A percentile compares a stretch with the other conserved stretches of the same genome.
Conservation (phyloP, 1,140 invertebrate genomes). For the Spodoptera frugiperda region DNA sequence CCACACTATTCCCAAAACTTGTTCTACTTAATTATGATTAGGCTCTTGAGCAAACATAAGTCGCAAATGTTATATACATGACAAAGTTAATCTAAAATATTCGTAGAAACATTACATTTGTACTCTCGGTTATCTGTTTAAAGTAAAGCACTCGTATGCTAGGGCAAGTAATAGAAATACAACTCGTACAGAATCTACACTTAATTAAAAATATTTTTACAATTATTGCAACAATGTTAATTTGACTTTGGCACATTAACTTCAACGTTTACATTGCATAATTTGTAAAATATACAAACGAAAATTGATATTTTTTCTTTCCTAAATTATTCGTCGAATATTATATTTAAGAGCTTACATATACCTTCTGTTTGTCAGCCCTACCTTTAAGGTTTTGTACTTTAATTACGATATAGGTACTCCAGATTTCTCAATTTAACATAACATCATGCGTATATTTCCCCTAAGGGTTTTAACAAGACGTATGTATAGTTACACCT, state of each 20-base stretch:
- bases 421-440: neutral
- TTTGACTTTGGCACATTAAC: conserved; percentile 74
- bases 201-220: conserved; percentile 58
- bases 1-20: conserved; percentile 14
- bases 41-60: conserved; percentile 53
- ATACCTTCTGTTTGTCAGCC: neutral
- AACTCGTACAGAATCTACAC: conserved; percentile 40
- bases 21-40: conserved; percentile 47
- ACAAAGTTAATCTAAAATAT: conserved; percentile 22
- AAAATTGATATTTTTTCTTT: conserved; percentile 25
- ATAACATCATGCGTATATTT: neutral
- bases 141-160: conserved; percentile 21
- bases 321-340: conserved; percentile 34
- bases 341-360: conserved; percentile 22
- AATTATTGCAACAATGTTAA: conserved; percentile 67
- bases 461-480: too few species aligned
- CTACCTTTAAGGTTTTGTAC: conserved; percentile 23
- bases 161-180: conserved; percentile 46
- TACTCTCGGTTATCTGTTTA: conserved; percentile 16
- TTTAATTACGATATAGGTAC: conserved; percentile 8
- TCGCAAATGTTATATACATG: conserved; percentile 34
- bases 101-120: conserved; percentile 24
- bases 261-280: conserved; percentile 43
- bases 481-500: too few species aligned
- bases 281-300: conserved; percentile 28